These are phyloP conservation scores for Eulimnadia texana DNA, from an alignment of 1,140 invertebrate genomes.

Conservation along the genomic window DNA sequence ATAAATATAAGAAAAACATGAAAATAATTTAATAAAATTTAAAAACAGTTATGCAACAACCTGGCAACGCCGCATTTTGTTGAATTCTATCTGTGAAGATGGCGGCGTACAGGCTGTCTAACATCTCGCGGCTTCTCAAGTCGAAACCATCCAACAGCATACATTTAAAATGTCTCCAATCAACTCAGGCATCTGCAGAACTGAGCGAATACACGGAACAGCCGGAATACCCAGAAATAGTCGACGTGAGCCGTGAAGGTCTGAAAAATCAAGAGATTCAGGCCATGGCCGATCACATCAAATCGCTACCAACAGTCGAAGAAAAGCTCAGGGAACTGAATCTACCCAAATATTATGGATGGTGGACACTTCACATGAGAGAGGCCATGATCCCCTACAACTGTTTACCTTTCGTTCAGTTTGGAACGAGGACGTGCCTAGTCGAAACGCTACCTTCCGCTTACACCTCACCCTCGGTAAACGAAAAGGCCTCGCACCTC, in stretches of 20 bases:
- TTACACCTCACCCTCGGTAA: background rate
- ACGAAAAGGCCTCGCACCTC: background rate
- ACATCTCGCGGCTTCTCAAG: background rate
- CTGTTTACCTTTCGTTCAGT: conserved; percentile 45
- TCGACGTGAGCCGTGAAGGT: conserved; percentile 3
- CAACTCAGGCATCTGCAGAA: background rate
- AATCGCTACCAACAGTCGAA: conserved; percentile 50
- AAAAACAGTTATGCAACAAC: too few species aligned
- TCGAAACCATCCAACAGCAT: background rate
- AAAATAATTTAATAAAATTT: too few species aligned
- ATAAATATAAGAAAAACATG: too few species aligned
- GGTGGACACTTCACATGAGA: conserved; percentile 41
- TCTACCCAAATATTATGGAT: conserved; percentile 65
- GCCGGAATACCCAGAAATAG: background rate
- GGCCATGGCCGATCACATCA: conserved; percentile 36
- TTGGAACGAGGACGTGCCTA: conserved; percentile 53
- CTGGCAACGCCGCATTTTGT: too few species aligned
- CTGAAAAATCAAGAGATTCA: background rate
- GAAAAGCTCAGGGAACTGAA: conserved; percentile 67
- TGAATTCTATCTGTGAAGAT: too few species aligned
- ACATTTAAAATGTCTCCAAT: background rate
- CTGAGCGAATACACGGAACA: conserved; percentile 1
- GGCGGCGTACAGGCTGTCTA: background rate
- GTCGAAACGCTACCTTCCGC: conserved; percentile 24
- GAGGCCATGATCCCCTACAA: conserved; percentile 48